These are phyloP conservation scores for Furnarius figulus DNA, from an alignment of 2,113 vertebrate species.

Conservation along the genomic window DNA sequence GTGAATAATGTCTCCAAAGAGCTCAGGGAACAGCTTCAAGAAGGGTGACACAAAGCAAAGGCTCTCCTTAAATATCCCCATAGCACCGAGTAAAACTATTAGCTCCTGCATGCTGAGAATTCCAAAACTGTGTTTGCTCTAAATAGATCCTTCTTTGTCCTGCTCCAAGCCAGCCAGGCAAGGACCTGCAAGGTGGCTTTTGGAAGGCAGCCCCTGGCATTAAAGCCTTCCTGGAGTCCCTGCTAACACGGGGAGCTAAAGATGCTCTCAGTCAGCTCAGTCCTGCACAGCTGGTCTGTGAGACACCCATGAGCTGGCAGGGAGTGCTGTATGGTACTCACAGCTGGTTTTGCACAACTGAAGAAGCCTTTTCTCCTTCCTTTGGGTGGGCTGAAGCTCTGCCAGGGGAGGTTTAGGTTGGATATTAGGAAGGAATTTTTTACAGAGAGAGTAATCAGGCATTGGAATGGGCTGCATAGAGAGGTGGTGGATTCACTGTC, in stretches of 20 bases:
- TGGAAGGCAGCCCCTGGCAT: not conserved
- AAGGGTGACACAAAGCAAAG: not conserved
- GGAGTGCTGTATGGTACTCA: not conserved
- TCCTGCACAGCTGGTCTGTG: not conserved
- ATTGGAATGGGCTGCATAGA: no score
- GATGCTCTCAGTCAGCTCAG: not conserved
- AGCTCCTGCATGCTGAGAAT: not conserved
- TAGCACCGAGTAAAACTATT: not conserved
- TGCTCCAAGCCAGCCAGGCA: not conserved
- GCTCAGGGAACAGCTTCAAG: not conserved
- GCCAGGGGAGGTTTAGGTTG: no score
- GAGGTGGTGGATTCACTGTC: no score
- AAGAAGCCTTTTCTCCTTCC: not conserved
- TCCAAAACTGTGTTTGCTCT: not conserved
- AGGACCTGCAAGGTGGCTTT: not conserved
- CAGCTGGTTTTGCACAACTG: not conserved
- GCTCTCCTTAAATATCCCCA: not conserved
- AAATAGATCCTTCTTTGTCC: not conserved
- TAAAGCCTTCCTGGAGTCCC: not conserved
- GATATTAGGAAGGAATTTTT: no score
- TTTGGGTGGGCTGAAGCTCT: not conserved
- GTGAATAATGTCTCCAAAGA: not conserved
- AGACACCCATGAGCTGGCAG: not conserved
- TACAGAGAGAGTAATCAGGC: no score
- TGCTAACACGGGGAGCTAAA: fast-evolving